phyloP scores from a whole-genome alignment of 2,797 vertebrate genomes.

The Microctenopoma stevenorrisi region DNA sequence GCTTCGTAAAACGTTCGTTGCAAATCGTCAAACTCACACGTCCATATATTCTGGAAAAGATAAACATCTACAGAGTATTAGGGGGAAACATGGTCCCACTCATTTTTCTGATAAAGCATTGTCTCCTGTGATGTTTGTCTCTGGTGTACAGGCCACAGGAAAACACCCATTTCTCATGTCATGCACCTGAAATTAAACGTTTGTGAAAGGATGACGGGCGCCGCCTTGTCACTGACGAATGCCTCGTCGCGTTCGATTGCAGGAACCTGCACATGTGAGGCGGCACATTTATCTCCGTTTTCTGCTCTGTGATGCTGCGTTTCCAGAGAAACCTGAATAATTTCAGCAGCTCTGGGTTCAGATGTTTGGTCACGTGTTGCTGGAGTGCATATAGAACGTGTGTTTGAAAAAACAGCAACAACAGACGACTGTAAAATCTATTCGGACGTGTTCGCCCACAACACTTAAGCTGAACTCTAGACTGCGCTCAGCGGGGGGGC shows the following conservation, averaged over 20 bases:
- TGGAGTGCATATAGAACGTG: conserved; percentile 11
- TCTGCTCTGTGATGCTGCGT: not conserved
- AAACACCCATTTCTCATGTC: conserved; percentile 65
- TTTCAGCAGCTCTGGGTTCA: conserved; percentile 16
- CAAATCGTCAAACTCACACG: conserved; percentile 40
- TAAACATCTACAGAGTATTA: conserved; percentile 63
- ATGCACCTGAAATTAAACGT: conserved; percentile 48
- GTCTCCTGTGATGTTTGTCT: conserved; percentile 51
- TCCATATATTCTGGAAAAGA: conserved; percentile 56
- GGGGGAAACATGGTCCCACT: conserved; percentile 42
- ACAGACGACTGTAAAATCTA: conserved; percentile 27
- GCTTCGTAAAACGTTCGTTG: not conserved
- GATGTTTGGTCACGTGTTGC: conserved; percentile 27
- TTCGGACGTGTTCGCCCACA: conserved; percentile 43
- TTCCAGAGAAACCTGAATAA: conserved; percentile 12
- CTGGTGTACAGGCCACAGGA: conserved; percentile 31
- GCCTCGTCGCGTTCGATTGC: conserved; percentile 44
- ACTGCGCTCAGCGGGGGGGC: conserved; percentile 45
- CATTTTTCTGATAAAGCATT: conserved; percentile 50
- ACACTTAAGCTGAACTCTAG: conserved; percentile 25
- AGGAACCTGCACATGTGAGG: conserved; percentile 23
- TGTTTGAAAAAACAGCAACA: conserved; percentile 28
- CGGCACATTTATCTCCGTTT: conserved; percentile 12
- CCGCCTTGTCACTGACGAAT: conserved; percentile 20
- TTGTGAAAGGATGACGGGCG: conserved; percentile 31